Conservation (phyloP, 2,888 invertebrate species). For the Epirrita christyi region DNA sequence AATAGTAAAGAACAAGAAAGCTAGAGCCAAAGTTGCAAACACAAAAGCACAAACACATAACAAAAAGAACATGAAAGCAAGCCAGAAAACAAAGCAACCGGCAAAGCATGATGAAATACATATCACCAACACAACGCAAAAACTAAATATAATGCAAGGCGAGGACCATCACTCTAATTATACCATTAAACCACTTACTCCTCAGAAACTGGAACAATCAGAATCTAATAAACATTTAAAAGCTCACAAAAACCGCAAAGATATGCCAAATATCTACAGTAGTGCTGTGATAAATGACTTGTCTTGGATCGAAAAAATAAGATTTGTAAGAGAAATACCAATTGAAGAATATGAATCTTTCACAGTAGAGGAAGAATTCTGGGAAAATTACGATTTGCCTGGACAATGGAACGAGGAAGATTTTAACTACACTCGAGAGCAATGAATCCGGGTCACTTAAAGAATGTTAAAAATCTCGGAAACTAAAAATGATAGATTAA, state of each 20-base stretch:
- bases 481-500: too few species aligned
- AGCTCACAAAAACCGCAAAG: background rate
- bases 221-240: background rate
- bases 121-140: background rate
- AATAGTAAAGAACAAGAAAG: background rate
- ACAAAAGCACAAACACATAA: constrained; percentile 1
- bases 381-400: constrained; percentile 61
- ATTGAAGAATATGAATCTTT: constrained; percentile 52
- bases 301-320: constrained; percentile 68
- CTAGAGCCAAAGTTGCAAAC: background rate
- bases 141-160: background rate
- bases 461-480: too few species aligned
- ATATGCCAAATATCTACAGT: constrained; percentile 15
- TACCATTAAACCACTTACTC: constrained; percentile 2
- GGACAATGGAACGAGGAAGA: constrained; percentile 51
- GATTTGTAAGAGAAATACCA: constrained; percentile 59
- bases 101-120: background rate
- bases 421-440: too few species aligned
- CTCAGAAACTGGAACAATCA: background rate
- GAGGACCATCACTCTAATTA: background rate
- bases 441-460: too few species aligned
- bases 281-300: constrained; percentile 35
- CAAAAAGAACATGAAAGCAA: background rate
- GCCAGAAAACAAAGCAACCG: background rate
- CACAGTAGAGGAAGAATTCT: constrained; percentile 53